Evolutionary conservation across 1,140 invertebrate species (phyloP), one percentile per base, ranked within the genome.

Genomic region (Lepidurus couesii): DNA sequence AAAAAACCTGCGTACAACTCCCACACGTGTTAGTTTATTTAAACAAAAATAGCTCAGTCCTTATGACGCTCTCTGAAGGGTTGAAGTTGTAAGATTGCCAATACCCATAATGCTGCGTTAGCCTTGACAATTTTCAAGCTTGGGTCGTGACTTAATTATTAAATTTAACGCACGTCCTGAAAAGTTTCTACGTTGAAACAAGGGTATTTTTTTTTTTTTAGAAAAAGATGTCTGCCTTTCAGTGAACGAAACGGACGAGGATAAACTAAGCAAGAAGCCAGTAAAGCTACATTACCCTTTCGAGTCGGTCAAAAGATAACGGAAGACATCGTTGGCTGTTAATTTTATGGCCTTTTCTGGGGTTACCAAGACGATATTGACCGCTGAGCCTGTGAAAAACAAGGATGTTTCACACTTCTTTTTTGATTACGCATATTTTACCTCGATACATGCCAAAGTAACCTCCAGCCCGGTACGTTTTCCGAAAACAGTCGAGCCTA

Each of bases 261-360:
- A 42, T 10, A 81, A 81, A 79, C 24, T 24, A 7, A 5, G 45
- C 74, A 76, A 82, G 26, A 75, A 75, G 16, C 47, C 75, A 82
- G 74, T 11, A 73, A n/a, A 5, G 21, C 47, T 65, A 81, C 85
- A 84, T 86, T 86, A 90, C 89, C 90, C 87, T 81, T 87, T 82
- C 24, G 84, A 86, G 73, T 86, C 87, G 75, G 88, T 87, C 44
- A 93, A 86, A 84, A 95, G 90, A 87, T 97, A 91, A 79, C 98
- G 88, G 87, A 99, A 99, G 85, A 95, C 95, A 86, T 99, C 98
- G 87, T 99, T 99, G 45, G 95, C 96, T 13, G 98, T 95, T 79
- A 99, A 88, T 88, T 99, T 99, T 80, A 99, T 99, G 1, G 97
- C 97, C 86, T 99, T 99, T 86, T 99, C 98, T 0, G 98, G 98